Evolutionary conservation across 2,888 invertebrate genomes (phyloP).

Genomic region (Melieria omissa): DNA sequence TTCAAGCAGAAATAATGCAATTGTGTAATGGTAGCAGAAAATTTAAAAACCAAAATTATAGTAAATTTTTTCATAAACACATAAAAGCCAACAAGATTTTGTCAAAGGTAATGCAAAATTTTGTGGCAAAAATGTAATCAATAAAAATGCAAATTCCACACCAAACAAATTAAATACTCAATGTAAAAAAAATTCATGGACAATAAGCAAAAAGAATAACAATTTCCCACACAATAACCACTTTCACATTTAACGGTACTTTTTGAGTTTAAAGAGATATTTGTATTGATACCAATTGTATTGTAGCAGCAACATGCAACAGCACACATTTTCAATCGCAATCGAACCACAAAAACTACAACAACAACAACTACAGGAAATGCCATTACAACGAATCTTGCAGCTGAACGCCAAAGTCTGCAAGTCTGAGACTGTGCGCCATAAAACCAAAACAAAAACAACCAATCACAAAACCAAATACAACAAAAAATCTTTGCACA

Average conservation of each 20-base stretch:
- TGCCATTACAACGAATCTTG: slow-evolving; percentile 27
- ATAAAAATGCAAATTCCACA: slow-evolving; percentile 17
- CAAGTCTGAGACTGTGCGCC: too few relatives aligned
- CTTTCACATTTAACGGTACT: too few relatives aligned
- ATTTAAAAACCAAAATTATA: slow-evolving; percentile 7
- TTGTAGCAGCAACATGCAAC: too few relatives aligned
- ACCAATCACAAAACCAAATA: not conserved
- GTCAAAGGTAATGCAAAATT: not conserved
- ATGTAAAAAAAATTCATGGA: slow-evolving; percentile 22
- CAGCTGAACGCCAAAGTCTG: too few relatives aligned
- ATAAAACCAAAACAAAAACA: too few relatives aligned
- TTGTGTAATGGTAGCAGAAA: slow-evolving; percentile 2
- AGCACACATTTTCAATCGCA: too few relatives aligned
- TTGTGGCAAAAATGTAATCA: not conserved
- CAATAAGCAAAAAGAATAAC: slow-evolving; percentile 17
- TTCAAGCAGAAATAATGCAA: not conserved
- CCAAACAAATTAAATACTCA: slow-evolving; percentile 21
- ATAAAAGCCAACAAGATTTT: not conserved
- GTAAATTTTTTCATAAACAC: not conserved
- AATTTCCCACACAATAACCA: not conserved
- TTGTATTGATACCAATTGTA: too few relatives aligned
- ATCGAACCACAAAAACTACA: not conserved
- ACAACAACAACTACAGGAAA: slow-evolving; percentile 19
- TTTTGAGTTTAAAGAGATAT: too few relatives aligned
- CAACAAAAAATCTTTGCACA: not conserved